A percentile compares a stretch with the other conserved stretches of the same genome.
phyloP scores from a whole-genome alignment of 1,140 invertebrate genomes.

The Danaus melanippus region DNA sequence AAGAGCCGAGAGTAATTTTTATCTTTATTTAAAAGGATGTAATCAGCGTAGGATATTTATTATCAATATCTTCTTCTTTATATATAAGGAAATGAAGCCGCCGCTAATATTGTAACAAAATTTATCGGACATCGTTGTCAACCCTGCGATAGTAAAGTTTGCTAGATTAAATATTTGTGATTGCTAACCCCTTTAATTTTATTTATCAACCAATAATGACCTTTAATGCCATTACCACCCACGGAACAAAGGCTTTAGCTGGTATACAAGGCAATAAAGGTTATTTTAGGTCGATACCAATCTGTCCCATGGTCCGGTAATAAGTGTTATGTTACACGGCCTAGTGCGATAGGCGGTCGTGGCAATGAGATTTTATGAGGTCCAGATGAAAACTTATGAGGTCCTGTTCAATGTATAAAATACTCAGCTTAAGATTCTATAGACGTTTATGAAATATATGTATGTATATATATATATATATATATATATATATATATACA shows the following conservation, averaged over 20 bases:
- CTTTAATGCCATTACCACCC: conserved; percentile 28
- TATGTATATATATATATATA: too few species aligned
- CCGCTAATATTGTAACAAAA: too few species aligned
- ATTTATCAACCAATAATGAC: conserved; percentile 30
- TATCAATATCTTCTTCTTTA: too few species aligned
- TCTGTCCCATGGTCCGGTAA: conserved; percentile 36
- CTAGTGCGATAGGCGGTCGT: conserved; percentile 33
- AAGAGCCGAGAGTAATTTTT: conserved; percentile 17
- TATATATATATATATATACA: too few species aligned
- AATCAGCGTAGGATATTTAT: too few species aligned
- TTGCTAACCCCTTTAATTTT: conserved; percentile 25
- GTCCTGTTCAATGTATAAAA: conserved; percentile 35
- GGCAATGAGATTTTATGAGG: conserved; percentile 49
- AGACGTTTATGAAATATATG: too few species aligned
- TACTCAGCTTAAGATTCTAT: conserved; percentile 25
- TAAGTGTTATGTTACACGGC: conserved; percentile 53
- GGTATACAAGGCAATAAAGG: conserved; percentile 24
- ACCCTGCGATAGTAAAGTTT: too few species aligned
- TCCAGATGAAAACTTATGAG: conserved; percentile 46
- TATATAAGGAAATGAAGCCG: too few species aligned
- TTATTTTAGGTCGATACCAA: conserved; percentile 41
- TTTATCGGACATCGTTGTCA: too few species aligned
- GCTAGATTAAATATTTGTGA: conserved; percentile 6
- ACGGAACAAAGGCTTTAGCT: conserved; percentile 26
- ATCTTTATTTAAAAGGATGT: conserved; percentile 11